Conservation (phyloP, 1,140 invertebrate genomes). For the Galendromus occidentalis region DNA sequence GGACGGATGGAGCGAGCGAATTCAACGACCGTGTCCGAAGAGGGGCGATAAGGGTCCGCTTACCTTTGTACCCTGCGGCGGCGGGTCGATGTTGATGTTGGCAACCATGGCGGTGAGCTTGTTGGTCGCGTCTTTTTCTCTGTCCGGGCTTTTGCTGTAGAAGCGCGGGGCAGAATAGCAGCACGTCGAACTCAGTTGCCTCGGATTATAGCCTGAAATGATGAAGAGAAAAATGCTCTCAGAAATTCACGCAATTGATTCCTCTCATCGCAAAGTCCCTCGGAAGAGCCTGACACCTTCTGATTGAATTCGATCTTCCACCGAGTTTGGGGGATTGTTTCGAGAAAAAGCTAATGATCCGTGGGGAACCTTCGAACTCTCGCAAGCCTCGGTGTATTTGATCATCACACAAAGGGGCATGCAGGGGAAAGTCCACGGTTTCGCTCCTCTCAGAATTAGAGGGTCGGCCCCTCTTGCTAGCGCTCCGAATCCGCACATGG, state of each 20-base stretch:
- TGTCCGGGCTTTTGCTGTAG: conserved; percentile 7
- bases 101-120: conserved; percentile 5
- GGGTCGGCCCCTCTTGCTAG: too few relatives aligned
- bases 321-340: too few relatives aligned
- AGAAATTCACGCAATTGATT: not conserved
- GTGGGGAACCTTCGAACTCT: too few relatives aligned
- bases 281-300: too few relatives aligned
- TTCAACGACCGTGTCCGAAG: not conserved
- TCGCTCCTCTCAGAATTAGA: too few relatives aligned
- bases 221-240: not conserved
- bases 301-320: too few relatives aligned
- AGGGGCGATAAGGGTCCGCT: not conserved
- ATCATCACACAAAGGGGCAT: too few relatives aligned
- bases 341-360: too few relatives aligned
- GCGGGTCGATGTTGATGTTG: conserved; percentile 9
- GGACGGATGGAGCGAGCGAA: not conserved
- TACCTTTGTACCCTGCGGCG: conserved; percentile 4
- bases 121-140: not conserved
- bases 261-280: too few relatives aligned
- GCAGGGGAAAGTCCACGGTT: too few relatives aligned
- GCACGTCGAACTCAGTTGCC: conserved; percentile 18
- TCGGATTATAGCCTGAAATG: conserved; percentile 17
- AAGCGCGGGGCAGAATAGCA: conserved; percentile 18
- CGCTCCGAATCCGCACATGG: too few relatives aligned
- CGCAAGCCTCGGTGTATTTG: too few relatives aligned